Evolutionary conservation across 2,113 vertebrate genomes (phyloP).

Genomic region (Ursus arctos): DNA sequence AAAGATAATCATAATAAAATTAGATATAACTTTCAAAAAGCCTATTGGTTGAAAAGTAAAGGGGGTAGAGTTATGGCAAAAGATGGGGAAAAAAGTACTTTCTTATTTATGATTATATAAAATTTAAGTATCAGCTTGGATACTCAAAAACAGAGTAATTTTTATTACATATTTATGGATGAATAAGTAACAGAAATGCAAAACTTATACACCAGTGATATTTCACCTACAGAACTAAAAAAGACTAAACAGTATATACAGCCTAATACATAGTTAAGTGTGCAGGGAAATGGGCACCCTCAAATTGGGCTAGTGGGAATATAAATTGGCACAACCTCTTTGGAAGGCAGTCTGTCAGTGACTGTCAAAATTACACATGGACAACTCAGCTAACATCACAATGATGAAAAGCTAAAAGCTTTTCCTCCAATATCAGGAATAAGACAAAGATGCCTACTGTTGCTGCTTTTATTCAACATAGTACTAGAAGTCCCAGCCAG

Average conservation of each 20-base stretch:
- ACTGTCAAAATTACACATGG: background rate
- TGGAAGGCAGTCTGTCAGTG: background rate
- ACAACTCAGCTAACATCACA: background rate
- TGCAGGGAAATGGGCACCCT: background rate
- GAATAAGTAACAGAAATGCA: background rate
- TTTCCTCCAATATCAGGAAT: background rate
- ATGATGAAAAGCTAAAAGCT: background rate
- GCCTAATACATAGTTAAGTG: background rate
- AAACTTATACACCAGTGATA: background rate
- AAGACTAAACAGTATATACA: background rate
- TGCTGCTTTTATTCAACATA: background rate
- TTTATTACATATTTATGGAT: background rate
- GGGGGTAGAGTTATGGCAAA: background rate
- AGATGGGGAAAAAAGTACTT: background rate
- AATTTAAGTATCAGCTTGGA: background rate
- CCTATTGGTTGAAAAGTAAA: background rate
- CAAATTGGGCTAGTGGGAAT: background rate
- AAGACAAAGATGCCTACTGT: background rate
- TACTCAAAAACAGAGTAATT: background rate
- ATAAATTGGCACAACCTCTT: background rate
- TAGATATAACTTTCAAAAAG: background rate
- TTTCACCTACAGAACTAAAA: background rate
- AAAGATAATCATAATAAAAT: background rate
- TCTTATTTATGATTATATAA: background rate
- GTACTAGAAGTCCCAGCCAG: background rate